Evolutionary conservation across 2,797 vertebrate species (phyloP).

Genomic region (Sebastes itinus): DNA sequence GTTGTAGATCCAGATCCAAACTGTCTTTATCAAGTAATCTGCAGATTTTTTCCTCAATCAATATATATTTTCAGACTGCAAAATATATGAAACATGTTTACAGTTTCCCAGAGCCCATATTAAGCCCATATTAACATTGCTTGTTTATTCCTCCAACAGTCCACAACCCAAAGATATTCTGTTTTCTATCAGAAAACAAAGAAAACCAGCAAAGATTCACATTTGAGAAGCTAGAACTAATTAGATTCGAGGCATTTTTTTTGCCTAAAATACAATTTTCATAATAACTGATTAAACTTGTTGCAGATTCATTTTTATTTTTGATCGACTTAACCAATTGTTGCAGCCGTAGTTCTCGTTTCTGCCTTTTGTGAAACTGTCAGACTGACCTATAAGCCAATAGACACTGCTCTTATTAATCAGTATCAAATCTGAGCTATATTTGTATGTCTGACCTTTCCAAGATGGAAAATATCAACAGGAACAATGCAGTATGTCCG

Average conservation of each 20-base stretch:
- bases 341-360: background rate
- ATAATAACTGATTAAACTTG: background rate
- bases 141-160: background rate
- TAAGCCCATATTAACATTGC: background rate
- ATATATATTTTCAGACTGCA: background rate
- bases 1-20: background rate
- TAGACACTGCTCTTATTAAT: background rate
- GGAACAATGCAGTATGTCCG: background rate
- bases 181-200: background rate
- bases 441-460: background rate
- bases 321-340: background rate
- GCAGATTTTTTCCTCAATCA: background rate
- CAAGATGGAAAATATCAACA: background rate
- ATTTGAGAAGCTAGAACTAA: background rate
- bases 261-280: background rate
- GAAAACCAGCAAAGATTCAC: background rate
- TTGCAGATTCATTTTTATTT: background rate
- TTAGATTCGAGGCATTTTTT: background rate
- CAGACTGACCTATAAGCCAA: background rate
- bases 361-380: background rate
- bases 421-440: background rate
- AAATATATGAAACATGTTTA: background rate
- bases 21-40: no score
- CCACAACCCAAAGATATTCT: background rate
- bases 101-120: background rate